Percentiles rank a stretch among this genome's conserved stretches.
Evolutionary conservation across 2,888 invertebrate genomes (phyloP).

Genomic region (Cantharis rustica): DNA sequence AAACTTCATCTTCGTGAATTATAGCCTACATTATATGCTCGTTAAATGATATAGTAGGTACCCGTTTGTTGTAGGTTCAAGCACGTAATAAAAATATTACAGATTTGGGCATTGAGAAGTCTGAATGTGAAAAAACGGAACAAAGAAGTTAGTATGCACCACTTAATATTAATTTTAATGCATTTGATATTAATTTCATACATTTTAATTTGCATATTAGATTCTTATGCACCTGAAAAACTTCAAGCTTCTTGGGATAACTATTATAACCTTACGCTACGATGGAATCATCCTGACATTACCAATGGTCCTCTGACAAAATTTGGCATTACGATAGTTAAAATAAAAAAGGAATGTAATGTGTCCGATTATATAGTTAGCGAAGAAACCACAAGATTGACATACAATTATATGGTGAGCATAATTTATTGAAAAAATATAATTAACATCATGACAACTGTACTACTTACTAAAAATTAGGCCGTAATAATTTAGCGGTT

Average conservation of each 20-base stretch:
- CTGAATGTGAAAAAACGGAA: neutral
- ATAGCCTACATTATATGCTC: too few species aligned
- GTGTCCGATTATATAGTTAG: neutral
- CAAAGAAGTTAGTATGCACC: neutral
- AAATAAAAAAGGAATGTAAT: neutral
- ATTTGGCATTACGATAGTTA: neutral
- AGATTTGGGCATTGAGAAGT: neutral
- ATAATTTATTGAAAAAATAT: neutral
- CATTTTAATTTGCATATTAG: conserved; percentile 24
- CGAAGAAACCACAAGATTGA: conserved; percentile 13
- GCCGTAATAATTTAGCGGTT: neutral
- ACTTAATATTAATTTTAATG: neutral
- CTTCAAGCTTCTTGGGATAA: conserved; percentile 37
- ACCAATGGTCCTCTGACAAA: conserved; percentile 18
- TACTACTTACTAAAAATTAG: neutral
- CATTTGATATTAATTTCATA: neutral
- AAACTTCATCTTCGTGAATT: too few species aligned
- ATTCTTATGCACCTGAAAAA: conserved; percentile 36
- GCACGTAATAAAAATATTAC: neutral
- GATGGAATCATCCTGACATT: conserved; percentile 44
- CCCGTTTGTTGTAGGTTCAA: too few species aligned
- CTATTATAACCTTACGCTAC: conserved; percentile 38
- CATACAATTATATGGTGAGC: conserved; percentile 19
- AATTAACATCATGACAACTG: too few species aligned
- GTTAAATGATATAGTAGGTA: too few species aligned